Base-by-base conservation (phyloP, 30 jellyfish, hydroid and myxozoan genomes). In the Rhopilema esculentum region DNA sequence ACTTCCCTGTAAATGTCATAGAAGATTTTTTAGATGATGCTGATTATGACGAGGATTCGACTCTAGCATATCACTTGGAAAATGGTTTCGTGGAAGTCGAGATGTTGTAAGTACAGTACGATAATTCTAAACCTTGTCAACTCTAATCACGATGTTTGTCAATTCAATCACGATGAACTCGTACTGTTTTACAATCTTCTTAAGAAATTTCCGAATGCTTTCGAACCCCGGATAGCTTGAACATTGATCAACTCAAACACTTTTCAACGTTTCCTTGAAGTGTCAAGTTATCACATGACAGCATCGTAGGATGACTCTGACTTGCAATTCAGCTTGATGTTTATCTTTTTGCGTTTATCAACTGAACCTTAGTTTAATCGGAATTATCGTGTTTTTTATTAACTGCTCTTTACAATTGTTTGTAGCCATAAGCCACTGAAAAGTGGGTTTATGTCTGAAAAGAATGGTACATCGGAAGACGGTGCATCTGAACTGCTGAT, bases 51-150 rank as follows among this genome's bases (percentile, higher is more conserved):
- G 80, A 32, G 72, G 61, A 75, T 16, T 79, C 93, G 1, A 53
- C 94, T 27, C 51, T 91, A 69, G 97, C 97, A 23, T 75, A 61
- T 31, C 87, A 85, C 12, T 65, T 93, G 69, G 97, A 87, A 31
- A 67, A 89, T 30, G 96, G 97, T 8, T 84, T 40, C 57, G 51
- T 93, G 16, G 62, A 31, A 8, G 64, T 91, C 31, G 86, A 93
- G 64, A 32, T 88, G 8, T 93, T 53, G 98, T 93, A 62, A 82
- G 98, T 87, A 24, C 69, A 67, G 26, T 30, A 64, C 26, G 21
- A 49, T 24, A 68, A 21, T 0, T 23, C 0, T 66, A 0, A 16
- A n/a, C n/a, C n/a, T n/a, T n/a, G n/a, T n/a, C n/a, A n/a, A n/a
- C n/a, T n/a, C n/a, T n/a, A n/a, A n/a, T n/a, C n/a, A n/a, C n/a